A percentile compares a stretch with the other conserved stretches of the same genome.
phyloP scores from a whole-genome alignment of 2,113 vertebrate genomes.

The Chionomys nivalis region DNA sequence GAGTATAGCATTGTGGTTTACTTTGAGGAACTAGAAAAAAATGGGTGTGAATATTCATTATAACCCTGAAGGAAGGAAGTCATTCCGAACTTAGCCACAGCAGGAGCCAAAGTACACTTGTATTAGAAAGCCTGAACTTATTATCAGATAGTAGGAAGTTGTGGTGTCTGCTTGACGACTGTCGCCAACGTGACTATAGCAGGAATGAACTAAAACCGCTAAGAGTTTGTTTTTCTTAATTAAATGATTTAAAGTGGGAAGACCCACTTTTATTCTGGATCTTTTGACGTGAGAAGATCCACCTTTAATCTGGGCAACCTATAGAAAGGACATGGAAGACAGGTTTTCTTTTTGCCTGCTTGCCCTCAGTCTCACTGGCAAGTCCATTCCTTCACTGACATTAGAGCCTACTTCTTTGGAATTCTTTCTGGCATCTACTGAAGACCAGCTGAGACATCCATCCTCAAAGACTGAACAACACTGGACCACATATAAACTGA shows the following conservation, averaged over 20 bases:
- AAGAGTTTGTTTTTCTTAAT: neutral
- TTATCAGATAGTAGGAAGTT: neutral
- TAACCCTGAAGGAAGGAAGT: conserved; percentile 23
- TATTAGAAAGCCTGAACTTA: neutral
- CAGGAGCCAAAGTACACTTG: neutral
- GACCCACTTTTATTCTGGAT: neutral
- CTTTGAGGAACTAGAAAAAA: conserved; percentile 25
- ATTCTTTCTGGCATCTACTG: neutral
- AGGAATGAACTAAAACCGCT: neutral
- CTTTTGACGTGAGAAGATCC: neutral
- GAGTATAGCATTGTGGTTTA: neutral
- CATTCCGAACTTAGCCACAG: neutral
- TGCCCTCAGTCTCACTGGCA: neutral
- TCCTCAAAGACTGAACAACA: neutral
- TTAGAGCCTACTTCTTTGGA: neutral
- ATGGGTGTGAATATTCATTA: conserved; percentile 37
- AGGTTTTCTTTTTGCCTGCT: neutral
- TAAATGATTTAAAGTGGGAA: neutral
- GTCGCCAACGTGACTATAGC: neutral
- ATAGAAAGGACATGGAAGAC: neutral
- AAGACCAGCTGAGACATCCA: neutral
- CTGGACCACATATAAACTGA: no score
- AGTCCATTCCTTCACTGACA: neutral
- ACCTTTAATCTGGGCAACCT: neutral
- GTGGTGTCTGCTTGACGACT: no score